Percentiles rank a stretch among this genome's conserved stretches.
Conservation (phyloP, 2,888 invertebrate species). For the Punctoribates punctum region DNA sequence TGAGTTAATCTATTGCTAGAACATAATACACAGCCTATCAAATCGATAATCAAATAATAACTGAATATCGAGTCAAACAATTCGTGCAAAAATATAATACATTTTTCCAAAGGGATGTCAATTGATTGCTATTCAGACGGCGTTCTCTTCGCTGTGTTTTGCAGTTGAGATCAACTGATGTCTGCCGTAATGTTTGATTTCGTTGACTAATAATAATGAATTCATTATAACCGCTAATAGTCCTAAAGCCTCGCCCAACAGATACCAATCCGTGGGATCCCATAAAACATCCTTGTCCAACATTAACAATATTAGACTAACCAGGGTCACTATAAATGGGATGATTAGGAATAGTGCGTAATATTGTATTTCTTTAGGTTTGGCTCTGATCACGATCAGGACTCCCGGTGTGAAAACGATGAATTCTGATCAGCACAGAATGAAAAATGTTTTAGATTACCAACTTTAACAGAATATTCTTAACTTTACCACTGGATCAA, state of each 20-base stretch:
- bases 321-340: conserved; percentile 13
- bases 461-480: too few species aligned
- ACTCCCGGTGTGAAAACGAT: conserved; percentile 33
- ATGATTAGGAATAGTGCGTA: conserved; percentile 10
- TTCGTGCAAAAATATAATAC: not conserved
- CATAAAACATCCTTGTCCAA: not conserved
- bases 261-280: conserved; percentile 32
- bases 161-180: conserved; percentile 4
- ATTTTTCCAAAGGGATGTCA: not conserved
- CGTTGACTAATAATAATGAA: conserved; percentile 23
- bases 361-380: not conserved
- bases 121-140: not conserved
- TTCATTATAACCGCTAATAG: conserved; percentile 27
- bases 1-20: too few species aligned
- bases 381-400: conserved; percentile 29
- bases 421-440: not conserved
- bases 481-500: too few species aligned
- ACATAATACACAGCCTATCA: too few species aligned
- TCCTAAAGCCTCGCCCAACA: conserved; percentile 8
- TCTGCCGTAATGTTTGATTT: conserved; percentile 8
- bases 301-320: conserved; percentile 15
- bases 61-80: not conserved
- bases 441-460: not conserved
- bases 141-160: not conserved
- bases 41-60: not conserved